Evolutionary conservation across 2,797 vertebrate genomes (phyloP).

Genomic region (Rhinoraja longicauda): DNA sequence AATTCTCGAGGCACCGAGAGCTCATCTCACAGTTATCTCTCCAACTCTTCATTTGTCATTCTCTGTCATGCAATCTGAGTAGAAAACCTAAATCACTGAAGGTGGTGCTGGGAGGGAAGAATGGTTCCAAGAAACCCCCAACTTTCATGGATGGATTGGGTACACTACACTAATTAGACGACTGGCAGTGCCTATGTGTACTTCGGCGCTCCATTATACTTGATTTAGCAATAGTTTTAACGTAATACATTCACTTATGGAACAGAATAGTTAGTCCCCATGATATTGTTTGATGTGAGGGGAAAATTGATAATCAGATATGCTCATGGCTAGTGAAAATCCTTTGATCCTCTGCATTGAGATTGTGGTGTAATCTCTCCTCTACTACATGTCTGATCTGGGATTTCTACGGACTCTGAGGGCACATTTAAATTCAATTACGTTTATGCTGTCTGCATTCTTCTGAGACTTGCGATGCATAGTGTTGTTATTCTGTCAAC

Average conservation of each 20-base stretch:
- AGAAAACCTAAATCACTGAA: too few species aligned
- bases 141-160: too few species aligned
- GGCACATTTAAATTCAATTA: neutral
- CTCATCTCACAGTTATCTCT: too few species aligned
- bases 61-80: too few species aligned
- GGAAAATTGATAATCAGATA: neutral
- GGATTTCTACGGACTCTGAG: neutral
- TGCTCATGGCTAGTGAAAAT: neutral
- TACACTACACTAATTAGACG: too few species aligned
- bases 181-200: neutral
- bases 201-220: neutral
- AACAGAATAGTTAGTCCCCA: neutral
- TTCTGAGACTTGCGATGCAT: neutral
- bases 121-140: too few species aligned
- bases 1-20: too few species aligned
- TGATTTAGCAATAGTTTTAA: neutral
- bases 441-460: neutral
- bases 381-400: neutral
- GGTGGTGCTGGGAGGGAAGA: too few species aligned
- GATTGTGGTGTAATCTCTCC: neutral
- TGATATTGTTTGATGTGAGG: neutral
- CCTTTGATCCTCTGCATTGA: neutral
- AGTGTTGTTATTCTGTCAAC: neutral
- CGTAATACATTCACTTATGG: neutral
- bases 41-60: too few species aligned